Conservation (phyloP, 1,140 invertebrate species). For the Dreissena polymorpha region DNA sequence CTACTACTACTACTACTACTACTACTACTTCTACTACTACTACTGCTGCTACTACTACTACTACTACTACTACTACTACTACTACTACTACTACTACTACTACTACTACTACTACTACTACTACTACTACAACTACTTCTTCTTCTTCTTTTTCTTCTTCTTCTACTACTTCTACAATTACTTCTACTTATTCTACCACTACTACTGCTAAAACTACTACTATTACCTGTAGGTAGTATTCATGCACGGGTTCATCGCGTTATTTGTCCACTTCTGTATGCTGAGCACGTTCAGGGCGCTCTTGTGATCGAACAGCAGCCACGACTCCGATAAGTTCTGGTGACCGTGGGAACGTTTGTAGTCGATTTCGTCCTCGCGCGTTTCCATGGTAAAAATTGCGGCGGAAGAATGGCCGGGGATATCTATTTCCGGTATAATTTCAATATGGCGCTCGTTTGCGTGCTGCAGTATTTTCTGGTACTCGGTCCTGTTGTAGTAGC, state of each 20-base stretch:
- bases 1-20: constrained; percentile 25
- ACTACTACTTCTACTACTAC: constrained; percentile 16
- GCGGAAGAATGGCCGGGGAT: constrained; percentile 70
- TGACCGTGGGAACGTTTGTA: neutral
- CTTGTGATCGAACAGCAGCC: constrained; percentile 56
- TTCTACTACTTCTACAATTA: neutral
- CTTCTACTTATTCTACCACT: constrained; percentile 10
- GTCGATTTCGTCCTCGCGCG: constrained; percentile 1
- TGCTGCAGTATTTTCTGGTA: constrained; percentile 64
- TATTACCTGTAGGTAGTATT: constrained; percentile 66
- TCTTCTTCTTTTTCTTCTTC: neutral
- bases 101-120: constrained; percentile 18
- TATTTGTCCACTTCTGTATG: constrained; percentile 67
- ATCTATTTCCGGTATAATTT: constrained; percentile 74
- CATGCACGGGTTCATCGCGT: constrained; percentile 74
- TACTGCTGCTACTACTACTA: constrained; percentile 1
- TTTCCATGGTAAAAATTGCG: constrained; percentile 50
- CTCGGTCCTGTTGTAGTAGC: constrained; percentile 64
- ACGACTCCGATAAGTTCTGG: constrained; percentile 42
- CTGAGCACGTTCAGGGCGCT: constrained; percentile 56
- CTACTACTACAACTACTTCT: neutral
- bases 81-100: constrained; percentile 14
- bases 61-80: constrained; percentile 36
- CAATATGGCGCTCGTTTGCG: constrained; percentile 63
- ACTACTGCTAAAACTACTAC: neutral